Base-by-base conservation (phyloP, 2,797 vertebrate genomes). In the Paedocypris micromegethes region DNA sequence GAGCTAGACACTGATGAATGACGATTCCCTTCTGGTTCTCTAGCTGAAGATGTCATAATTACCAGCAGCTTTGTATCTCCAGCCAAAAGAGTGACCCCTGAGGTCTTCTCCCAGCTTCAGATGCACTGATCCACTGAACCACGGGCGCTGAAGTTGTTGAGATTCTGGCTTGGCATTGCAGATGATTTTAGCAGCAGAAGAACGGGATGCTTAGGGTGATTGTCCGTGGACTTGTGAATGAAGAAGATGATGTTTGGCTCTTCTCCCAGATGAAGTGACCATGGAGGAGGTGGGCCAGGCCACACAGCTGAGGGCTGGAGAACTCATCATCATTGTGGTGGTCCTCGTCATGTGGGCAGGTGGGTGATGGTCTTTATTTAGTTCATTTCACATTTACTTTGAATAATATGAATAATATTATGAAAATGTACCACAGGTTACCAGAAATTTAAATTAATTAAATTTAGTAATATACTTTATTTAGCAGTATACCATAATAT, bases 341-440 rank as follows among this genome's bases (percentile, higher is more conserved):
- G 95, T 98, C 82, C 87, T 98, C 78, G 89, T 97, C 79, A 98
- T 98, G 95, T 98, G 94, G 95, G 95, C 94, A 83, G 95, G 95
- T 98, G 87, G 87, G 84, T 23, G 23, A 23, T 23, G 23, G 23
- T 23, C 23, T 23, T 44, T 8, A 57, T 58, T 72, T 57, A 66
- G 8, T 23, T 46, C 48, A 6, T 0, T 7, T 4, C 9, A 23
- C 23, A 23, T 23, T 23, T 23, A 23, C 23, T 23, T 23, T 23
- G 23, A 23, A 23, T 23, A 23, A 23, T 23, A 23, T 23, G 23
- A 23, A 23, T 23, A 23, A 23, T 23, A 23, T 23, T 23, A 23
- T 23, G 23, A 23, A 55, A 55, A 9, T 0, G 6, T 9, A 41
- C 9, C 59, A 39, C 51, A 23, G n/a, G 4, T 37, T 9, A 46